Percentiles rank a stretch among this genome's conserved stretches.
These are phyloP conservation scores for Spea hammondii DNA, from an alignment of 2,797 vertebrate genomes.

Conservation along the genomic window DNA sequence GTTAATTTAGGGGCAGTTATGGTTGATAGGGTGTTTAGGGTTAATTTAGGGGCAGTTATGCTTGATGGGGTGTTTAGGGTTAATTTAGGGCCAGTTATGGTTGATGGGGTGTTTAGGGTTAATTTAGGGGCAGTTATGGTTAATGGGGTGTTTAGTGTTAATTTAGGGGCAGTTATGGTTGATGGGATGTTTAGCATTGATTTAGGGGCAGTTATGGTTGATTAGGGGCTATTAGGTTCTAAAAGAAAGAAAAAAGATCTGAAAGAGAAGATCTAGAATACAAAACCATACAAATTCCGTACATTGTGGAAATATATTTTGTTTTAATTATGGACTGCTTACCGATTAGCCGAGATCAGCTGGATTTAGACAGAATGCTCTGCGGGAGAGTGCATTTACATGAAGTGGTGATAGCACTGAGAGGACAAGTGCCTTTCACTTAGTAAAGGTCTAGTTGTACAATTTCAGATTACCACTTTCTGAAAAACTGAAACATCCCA, in stretches of 20 bases:
- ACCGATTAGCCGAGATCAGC: slow-evolving; percentile 37
- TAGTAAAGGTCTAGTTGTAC: slow-evolving; percentile 54
- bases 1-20: no score
- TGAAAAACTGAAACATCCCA: slow-evolving; percentile 47
- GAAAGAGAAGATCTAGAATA: slow-evolving; percentile 52
- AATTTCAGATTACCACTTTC: slow-evolving; percentile 58
- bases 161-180: no score
- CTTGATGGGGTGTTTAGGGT: no score
- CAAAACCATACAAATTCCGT: slow-evolving; percentile 52
- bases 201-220: no score
- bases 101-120: no score
- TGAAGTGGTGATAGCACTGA: slow-evolving; percentile 54
- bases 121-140: no score
- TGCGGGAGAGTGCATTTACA: slow-evolving; percentile 52
- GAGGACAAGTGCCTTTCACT: slow-evolving; percentile 52
- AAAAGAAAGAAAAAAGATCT: slow-evolving; percentile 41
- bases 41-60: no score
- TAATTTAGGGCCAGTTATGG: no score
- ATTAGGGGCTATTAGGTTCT: slow-evolving; percentile 19
- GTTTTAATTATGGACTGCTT: slow-evolving; percentile 42
- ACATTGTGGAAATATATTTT: slow-evolving; percentile 50
- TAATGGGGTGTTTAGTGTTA: no score
- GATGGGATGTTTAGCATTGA: no score
- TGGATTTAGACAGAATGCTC: slow-evolving; percentile 48
- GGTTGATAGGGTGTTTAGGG: no score